Percentiles rank a stretch among this genome's conserved stretches.
Evolutionary conservation across 2,888 invertebrate genomes (phyloP).

Genomic region (Leptinotarsa tumamoca): DNA sequence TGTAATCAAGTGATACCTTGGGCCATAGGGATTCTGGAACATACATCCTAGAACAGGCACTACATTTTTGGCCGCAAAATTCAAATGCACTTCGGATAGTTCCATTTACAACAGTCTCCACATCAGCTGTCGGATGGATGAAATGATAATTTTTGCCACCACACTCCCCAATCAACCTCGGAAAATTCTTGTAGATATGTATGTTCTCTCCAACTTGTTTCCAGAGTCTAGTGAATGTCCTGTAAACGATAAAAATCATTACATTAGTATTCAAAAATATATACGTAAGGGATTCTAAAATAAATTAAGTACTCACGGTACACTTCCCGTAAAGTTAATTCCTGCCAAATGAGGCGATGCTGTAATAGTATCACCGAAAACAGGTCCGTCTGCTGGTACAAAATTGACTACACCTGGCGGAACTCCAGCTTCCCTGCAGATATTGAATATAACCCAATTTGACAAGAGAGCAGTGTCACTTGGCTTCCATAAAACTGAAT

Average conservation of each 20-base stretch:
- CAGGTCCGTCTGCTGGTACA: conserved; percentile 94
- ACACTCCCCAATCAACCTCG: conserved; percentile 94
- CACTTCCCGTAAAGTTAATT: conserved; percentile 98
- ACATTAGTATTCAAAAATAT: background rate
- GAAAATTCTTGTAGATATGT: conserved; percentile 86
- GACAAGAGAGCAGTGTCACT: conserved; percentile 97
- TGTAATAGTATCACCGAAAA: conserved; percentile 93
- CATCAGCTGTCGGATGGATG: conserved; percentile 91
- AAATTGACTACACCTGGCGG: conserved; percentile 98
- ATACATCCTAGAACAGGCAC: conserved; percentile 97
- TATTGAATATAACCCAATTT: conserved; percentile 93
- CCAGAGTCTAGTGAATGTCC: conserved; percentile 94
- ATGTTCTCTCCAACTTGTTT: conserved; percentile 91
- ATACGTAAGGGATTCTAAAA: background rate
- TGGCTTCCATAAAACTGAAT: conserved; percentile 96
- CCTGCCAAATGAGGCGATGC: conserved; percentile 88
- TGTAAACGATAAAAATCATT: conserved; percentile 58
- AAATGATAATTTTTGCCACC: conserved; percentile 99
- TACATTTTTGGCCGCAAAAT: conserved; percentile 98
- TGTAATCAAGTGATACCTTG: conserved; percentile 42
- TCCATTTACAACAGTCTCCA: conserved; percentile 81
- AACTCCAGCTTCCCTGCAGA: conserved; percentile 94
- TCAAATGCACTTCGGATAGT: conserved; percentile 95
- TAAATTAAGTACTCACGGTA: conserved; percentile 74
- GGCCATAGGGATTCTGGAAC: conserved; percentile 91